Base-by-base conservation (phyloP, 2,888 invertebrate species). In the Dioctria rufipes region DNA sequence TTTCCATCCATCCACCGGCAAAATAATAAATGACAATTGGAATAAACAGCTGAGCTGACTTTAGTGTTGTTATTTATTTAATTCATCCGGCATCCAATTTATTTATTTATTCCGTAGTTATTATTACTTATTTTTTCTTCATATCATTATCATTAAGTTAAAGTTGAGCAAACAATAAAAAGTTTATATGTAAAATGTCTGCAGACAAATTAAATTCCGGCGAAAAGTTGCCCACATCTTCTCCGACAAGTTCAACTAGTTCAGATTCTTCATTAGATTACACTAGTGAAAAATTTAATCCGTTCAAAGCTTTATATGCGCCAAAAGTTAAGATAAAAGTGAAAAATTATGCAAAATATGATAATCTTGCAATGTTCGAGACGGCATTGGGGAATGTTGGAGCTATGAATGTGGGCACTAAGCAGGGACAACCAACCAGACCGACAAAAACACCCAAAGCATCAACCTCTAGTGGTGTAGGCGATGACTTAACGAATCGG, bases 301-400 rank as follows among this genome's bases (percentile, higher is more conserved):
- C 95, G 0, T 58, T 94, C 3, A 93, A 93, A 86, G 95, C 93
- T 0, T 88, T 96, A 11, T 93, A 93, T 84, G 91, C 93, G 0
- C 83, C 90, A 0, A 91, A 91, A 3, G 85, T 85, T 13, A 84
- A 84, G 84, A 85, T 91, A 0, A 88, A 88, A 80, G 84, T 90
- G 3, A 86, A 90, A 25, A 89, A 90, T 81, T 93, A 94, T 0
- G 92, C 92, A 40, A 83, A 90, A 79, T 93, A 92, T 85, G 95
- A 95, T 86, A 95, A 95, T 87, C 83, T 95, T 78, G 90, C 90
- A 2, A 93, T 92, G 84, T 95, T 91, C 85, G 90, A 92, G 81
- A 88, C 90, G 4, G 87, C 89, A 0, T 85, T 90, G 0, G 88
- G 87, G 39, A 89, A 85, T 37, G 84, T 86, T 40, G 88, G 89